phyloP scores from a whole-genome alignment of 2,888 invertebrate genomes.

The Gisinianus flammeolus region DNA sequence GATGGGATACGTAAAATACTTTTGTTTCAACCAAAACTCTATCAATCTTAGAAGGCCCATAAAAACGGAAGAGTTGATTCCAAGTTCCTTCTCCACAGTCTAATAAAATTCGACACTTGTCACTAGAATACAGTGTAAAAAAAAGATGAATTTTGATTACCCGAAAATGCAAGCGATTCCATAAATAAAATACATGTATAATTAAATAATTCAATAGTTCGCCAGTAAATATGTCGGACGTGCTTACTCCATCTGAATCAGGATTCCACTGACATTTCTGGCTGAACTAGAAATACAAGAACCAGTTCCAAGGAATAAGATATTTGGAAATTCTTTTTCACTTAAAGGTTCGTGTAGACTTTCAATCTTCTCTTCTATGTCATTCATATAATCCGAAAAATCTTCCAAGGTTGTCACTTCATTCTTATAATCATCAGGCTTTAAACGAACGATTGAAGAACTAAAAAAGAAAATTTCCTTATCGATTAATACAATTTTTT shows the following conservation, averaged over 20 bases:
- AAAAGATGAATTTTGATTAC: background rate
- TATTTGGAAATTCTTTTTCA: constrained; percentile 67
- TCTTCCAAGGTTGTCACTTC: background rate
- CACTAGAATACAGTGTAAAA: constrained; percentile 61
- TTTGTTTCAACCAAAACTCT: constrained; percentile 69
- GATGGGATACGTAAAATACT: constrained; percentile 88
- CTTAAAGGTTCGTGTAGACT: background rate
- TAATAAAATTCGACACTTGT: constrained; percentile 73
- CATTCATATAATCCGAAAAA: background rate
- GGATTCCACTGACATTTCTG: constrained; percentile 86
- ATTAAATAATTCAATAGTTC: too few species aligned
- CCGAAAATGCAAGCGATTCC: too few species aligned
- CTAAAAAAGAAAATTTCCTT: background rate
- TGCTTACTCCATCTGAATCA: constrained; percentile 73
- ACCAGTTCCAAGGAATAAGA: constrained; percentile 91
- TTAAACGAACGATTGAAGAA: background rate
- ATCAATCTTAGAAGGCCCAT: constrained; percentile 71
- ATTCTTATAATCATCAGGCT: background rate
- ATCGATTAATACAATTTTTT: background rate
- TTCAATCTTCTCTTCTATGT: background rate
- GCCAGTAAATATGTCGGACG: background rate
- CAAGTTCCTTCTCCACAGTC: constrained; percentile 97
- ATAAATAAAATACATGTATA: too few species aligned
- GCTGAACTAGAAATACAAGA: constrained; percentile 91
- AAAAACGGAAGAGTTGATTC: constrained; percentile 84